These are phyloP conservation scores for Pipistrellus pipistrellus DNA, from an alignment of 2,797 vertebrate genomes.

Conservation along the genomic window DNA sequence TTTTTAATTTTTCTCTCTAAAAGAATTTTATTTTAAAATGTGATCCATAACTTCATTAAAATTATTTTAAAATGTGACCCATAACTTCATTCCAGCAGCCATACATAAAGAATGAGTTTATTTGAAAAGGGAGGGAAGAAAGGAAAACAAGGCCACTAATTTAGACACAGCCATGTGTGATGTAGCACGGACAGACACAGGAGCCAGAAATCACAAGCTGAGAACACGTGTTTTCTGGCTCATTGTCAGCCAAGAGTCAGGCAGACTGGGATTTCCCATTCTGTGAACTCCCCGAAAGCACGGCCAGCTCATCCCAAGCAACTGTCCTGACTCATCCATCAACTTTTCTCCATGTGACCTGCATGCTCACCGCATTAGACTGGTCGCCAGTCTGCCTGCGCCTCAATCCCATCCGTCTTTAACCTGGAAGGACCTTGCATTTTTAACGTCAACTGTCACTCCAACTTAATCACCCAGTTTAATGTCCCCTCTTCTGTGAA, in stretches of 20 bases:
- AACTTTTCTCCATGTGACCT: not conserved
- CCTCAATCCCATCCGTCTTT: not conserved
- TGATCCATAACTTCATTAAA: not conserved
- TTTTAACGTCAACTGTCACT: conserved; percentile 5
- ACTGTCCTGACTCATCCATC: not conserved
- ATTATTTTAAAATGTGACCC: conserved; percentile 2
- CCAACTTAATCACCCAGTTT: not conserved
- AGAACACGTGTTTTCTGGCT: not conserved
- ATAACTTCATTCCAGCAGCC: not conserved
- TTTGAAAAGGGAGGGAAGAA: not conserved
- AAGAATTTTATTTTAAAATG: conserved; percentile 23
- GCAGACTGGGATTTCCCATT: not conserved
- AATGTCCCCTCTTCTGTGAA: not conserved
- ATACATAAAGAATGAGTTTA: not conserved
- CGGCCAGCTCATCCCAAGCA: not conserved
- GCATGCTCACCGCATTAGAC: not conserved
- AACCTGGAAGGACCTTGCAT: not conserved
- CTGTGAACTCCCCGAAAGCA: not conserved
- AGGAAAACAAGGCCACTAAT: not conserved
- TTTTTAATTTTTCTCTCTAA: not conserved
- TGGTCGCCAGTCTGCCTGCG: not conserved
- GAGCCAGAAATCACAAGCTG: not conserved
- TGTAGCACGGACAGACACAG: not conserved
- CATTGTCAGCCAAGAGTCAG: not conserved
- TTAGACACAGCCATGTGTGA: not conserved